Conservation (phyloP, 2,113 vertebrate genomes). For the Chaenogobius annularis region DNA sequence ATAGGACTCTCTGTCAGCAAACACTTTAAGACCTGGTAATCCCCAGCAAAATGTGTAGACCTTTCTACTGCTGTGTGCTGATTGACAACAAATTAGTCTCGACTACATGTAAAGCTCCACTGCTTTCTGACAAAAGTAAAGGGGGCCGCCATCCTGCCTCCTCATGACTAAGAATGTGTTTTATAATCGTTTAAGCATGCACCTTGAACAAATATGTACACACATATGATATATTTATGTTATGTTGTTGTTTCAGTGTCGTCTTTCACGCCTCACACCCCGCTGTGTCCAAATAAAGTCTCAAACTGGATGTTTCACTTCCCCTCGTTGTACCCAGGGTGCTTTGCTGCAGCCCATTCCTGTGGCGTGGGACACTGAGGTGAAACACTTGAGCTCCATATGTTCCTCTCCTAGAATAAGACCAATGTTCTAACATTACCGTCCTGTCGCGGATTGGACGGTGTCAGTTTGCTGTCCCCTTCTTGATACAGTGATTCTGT, state of each 20-base stretch:
- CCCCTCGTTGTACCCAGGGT: constrained; percentile 55
- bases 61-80: constrained; percentile 17
- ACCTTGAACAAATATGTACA: constrained; percentile 52
- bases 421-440: constrained; percentile 75
- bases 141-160: not conserved
- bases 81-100: constrained; percentile 27
- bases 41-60: constrained; percentile 10
- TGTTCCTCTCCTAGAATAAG: constrained; percentile 70
- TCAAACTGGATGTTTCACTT: constrained; percentile 52
- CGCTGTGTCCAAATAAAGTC: constrained; percentile 75
- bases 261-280: constrained; percentile 27
- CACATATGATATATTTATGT: constrained; percentile 48
- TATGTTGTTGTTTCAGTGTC: constrained; percentile 44
- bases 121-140: not conserved
- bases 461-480: constrained; percentile 71
- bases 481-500: constrained; percentile 72
- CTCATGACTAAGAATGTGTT: not conserved
- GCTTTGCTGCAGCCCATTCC: constrained; percentile 37
- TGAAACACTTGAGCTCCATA: constrained; percentile 39
- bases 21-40: constrained; percentile 37
- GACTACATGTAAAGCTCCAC: constrained; percentile 12
- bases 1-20: constrained; percentile 50
- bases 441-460: constrained; percentile 74
- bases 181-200: constrained; percentile 12
- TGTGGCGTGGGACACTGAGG: constrained; percentile 17